A percentile compares a stretch with the other conserved stretches of the same genome.
These are phyloP conservation scores for Carcinoscorpius rotundicauda DNA, from an alignment of 1,140 invertebrate species.

Conservation along the genomic window DNA sequence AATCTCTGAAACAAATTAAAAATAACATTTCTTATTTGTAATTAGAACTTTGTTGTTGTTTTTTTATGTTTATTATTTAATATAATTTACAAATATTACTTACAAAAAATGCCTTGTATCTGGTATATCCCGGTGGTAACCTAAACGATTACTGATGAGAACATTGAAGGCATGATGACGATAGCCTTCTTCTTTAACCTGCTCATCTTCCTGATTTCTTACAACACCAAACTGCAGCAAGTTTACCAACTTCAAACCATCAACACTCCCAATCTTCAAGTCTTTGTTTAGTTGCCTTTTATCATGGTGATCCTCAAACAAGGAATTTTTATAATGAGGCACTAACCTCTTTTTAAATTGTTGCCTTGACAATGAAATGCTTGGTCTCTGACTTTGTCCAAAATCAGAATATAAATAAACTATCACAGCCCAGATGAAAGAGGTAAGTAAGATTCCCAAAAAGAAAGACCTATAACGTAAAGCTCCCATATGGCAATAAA, in stretches of 20 bases:
- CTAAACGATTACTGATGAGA: slow-evolving; percentile 71
- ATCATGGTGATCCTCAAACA: not conserved
- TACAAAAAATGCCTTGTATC: slow-evolving; percentile 73
- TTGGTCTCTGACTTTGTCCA: not conserved
- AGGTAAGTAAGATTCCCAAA: not conserved
- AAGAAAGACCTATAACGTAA: not conserved
- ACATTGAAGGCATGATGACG: slow-evolving; percentile 81
- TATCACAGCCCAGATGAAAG: not conserved
- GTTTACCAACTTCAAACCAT: not conserved
- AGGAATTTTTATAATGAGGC: too few relatives aligned
- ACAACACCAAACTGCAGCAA: slow-evolving; percentile 11
- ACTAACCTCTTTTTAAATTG: not conserved
- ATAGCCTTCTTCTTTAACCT: slow-evolving; percentile 61
- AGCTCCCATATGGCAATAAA: too few relatives aligned
- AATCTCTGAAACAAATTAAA: too few relatives aligned
- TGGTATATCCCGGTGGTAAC: slow-evolving; percentile 55
- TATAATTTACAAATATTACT: not conserved
- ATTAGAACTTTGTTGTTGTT: too few relatives aligned
- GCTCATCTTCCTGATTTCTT: slow-evolving; percentile 17
- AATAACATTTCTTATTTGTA: too few relatives aligned
- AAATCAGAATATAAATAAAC: not conserved
- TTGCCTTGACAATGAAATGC: not conserved
- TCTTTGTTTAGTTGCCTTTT: not conserved
- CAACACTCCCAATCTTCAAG: not conserved
- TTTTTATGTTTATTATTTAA: too few relatives aligned